Evolutionary conservation across 2,797 vertebrate species (phyloP), one percentile per base, ranked within the genome.

Genomic region (Simalia tracyae): DNA sequence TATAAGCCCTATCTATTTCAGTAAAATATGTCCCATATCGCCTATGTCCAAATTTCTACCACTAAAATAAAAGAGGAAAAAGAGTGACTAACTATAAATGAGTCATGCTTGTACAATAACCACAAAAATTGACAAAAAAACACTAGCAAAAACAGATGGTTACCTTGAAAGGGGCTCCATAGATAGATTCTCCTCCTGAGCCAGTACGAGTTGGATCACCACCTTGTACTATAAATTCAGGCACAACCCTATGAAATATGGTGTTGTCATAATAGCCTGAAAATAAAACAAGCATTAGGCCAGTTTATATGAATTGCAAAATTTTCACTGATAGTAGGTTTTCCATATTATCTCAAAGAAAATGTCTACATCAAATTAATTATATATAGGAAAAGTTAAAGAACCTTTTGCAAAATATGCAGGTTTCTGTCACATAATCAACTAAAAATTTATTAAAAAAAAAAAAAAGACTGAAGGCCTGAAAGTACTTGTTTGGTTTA

Each of bases 181-280:
- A 99, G 88, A 99, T 89, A 19, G 99, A 99, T 50, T 99, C 99
- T 94, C 99, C 99, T 14, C 99, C 99, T 15, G 96, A 93, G 19
- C 99, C 99, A 10, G 98, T 98, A 88, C 99, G 99, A 54, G 98
- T 98, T 31, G 99, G 99, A 96, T 99, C 99, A 88, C 99, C 99
- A 0, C 99, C 99, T 96, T 99, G 99, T 87, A 99, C 96, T 93
- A 99, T 99, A 96, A 99, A 99, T 0, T 99, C 99, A 59, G 96
- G 98, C 15, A 99, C 99, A 96, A 99, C 99, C 93, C 99, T 96
- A 95, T 99, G 99, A 97, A 99, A 99, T 95, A 99, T 93, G 46
- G 99, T 99, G 72, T 98, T 99, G 94, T 99, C 98, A 86, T 99
- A 99, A 97, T 99, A 99, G 86, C 98, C 99, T 99, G 31, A 19